Evolutionary conservation across 2,113 vertebrate species (phyloP).

Genomic region (Gallinago jamesoni): DNA sequence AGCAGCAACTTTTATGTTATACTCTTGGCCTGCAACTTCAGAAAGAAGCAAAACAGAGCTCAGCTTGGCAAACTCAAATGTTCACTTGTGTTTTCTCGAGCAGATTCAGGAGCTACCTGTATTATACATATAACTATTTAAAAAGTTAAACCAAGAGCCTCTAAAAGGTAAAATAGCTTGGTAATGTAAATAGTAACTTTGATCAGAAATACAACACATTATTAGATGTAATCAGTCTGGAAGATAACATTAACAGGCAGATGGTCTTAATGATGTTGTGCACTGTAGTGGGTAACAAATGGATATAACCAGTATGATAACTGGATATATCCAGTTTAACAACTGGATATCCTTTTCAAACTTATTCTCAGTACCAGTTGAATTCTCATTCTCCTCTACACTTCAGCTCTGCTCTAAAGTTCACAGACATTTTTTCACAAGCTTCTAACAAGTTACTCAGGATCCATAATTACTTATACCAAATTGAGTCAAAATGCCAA

Average conservation of each 20-base stretch:
- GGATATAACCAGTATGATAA: background rate
- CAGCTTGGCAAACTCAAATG: background rate
- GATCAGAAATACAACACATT: background rate
- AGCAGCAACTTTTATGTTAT: background rate
- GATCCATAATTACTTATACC: conserved; percentile 10
- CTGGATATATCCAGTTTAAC: background rate
- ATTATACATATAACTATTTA: background rate
- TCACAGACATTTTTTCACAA: background rate
- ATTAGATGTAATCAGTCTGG: background rate
- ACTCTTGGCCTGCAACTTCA: background rate
- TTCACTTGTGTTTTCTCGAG: background rate
- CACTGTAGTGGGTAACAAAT: background rate
- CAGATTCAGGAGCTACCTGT: background rate
- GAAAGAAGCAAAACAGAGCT: background rate
- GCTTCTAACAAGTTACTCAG: background rate
- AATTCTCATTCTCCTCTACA: background rate
- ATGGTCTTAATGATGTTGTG: background rate
- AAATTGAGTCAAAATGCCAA: conserved; percentile 24
- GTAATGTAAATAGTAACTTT: background rate
- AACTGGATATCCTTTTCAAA: background rate
- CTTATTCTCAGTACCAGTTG: background rate
- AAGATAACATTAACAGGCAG: background rate
- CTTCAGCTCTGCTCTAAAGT: background rate
- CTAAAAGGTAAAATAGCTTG: background rate
- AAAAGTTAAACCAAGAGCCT: background rate